A percentile compares a stretch with the other conserved stretches of the same genome.
phyloP scores from a whole-genome alignment of 2,797 vertebrate species.

The Acanthurus lineatus region DNA sequence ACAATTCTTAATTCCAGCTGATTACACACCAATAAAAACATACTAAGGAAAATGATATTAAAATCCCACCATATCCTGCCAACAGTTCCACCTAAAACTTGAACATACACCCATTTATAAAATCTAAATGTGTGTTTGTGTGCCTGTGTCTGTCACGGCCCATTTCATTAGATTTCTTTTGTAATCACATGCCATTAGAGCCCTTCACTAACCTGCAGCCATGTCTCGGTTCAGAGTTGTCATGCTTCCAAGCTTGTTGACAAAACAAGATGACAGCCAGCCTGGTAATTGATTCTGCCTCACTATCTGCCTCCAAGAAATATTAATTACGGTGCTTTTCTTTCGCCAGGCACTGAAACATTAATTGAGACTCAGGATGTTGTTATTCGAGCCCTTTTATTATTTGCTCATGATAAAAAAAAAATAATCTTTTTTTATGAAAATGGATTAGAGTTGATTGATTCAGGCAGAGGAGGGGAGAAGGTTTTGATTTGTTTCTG shows the following conservation, averaged over 20 bases:
- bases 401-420: constrained; percentile 50
- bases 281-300: constrained; percentile 72
- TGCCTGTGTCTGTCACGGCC: constrained; percentile 17
- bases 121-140: neutral
- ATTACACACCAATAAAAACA: no score
- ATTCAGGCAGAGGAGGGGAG: constrained; percentile 54
- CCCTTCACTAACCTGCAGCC: constrained; percentile 39
- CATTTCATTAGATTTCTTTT: constrained; percentile 49
- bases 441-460: constrained; percentile 54
- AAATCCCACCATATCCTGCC: no score
- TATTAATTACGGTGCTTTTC: constrained; percentile 69
- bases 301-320: constrained; percentile 60
- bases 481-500: constrained; percentile 63
- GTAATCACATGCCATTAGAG: constrained; percentile 42
- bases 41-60: no score
- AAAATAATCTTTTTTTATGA: neutral
- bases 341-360: constrained; percentile 49
- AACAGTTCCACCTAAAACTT: no score
- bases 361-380: constrained; percentile 61
- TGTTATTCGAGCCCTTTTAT: constrained; percentile 54
- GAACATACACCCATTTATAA: neutral
- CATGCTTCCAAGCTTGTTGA: constrained; percentile 60
- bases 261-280: constrained; percentile 63
- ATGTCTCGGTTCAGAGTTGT: constrained; percentile 30
- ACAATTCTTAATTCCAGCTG: no score